Conservation (phyloP, 2,888 invertebrate genomes). For the Syrphus vitripennis region DNA sequence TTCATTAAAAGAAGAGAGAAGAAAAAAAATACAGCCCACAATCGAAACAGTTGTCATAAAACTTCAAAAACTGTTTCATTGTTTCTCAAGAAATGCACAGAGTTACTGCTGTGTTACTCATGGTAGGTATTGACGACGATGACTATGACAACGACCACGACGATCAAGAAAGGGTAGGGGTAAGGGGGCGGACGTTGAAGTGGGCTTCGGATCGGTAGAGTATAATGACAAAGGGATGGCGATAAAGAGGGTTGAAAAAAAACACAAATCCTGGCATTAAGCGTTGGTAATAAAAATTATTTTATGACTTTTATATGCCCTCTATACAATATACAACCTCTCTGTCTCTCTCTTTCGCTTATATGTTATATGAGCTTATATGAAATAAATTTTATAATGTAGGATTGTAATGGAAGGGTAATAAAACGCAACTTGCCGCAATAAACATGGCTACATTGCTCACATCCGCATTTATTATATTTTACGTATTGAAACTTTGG, state of each 20-base stretch:
- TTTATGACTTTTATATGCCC: constrained; percentile 64
- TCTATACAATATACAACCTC: too few species aligned
- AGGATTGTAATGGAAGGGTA: constrained; percentile 68
- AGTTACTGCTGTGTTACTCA: constrained; percentile 36
- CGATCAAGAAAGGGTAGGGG: constrained; percentile 3
- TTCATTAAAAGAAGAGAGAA: constrained; percentile 21
- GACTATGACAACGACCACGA: background rate
- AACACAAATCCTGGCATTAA: constrained; percentile 67
- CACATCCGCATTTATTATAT: constrained; percentile 49
- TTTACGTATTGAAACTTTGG: background rate
- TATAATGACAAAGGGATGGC: constrained; percentile 1
- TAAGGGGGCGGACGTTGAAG: background rate
- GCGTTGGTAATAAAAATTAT: constrained; percentile 65
- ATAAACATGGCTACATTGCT: constrained; percentile 65
- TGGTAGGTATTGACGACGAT: constrained; percentile 38
- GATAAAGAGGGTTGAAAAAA: constrained; percentile 59
- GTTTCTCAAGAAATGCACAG: constrained; percentile 45
- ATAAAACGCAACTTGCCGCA: constrained; percentile 70
- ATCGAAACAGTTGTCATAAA: constrained; percentile 62
- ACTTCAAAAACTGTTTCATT: constrained; percentile 60
- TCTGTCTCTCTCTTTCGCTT: too few species aligned
- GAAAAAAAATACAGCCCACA: background rate
- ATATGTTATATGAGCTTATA: too few species aligned
- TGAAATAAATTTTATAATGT: constrained; percentile 68
- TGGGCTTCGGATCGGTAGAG: background rate